Evolutionary conservation across 2,113 vertebrate genomes (phyloP).

Genomic region (Canis aureus): DNA sequence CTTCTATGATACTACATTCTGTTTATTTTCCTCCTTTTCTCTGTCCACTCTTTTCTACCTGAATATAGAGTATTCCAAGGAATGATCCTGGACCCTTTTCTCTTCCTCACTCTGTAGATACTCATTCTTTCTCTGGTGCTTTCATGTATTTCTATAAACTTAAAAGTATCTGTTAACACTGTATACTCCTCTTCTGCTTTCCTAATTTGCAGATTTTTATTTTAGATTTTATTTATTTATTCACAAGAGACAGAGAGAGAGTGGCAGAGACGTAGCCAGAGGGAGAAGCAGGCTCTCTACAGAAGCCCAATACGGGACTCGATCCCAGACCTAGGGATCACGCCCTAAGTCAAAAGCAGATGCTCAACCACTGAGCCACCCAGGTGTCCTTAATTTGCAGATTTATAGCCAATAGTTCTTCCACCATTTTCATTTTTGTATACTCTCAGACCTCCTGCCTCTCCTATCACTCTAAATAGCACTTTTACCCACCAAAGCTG

Average conservation of each 20-base stretch:
- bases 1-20: neutral
- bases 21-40: slow-evolving; percentile 1
- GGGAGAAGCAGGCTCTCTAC: too few relatives aligned
- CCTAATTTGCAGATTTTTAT: neutral
- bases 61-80: neutral
- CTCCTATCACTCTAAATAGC: slow-evolving; percentile 1
- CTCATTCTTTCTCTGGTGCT: neutral
- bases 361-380: too few relatives aligned
- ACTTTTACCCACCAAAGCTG: neutral
- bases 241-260: too few relatives aligned
- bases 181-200: neutral
- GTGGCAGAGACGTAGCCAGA: too few relatives aligned
- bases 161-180: neutral
- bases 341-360: too few relatives aligned
- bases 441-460: neutral
- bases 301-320: too few relatives aligned
- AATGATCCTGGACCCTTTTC: neutral
- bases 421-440: neutral
- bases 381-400: neutral
- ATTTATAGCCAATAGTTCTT: neutral
- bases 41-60: neutral
- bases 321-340: too few relatives aligned
- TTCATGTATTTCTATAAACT: neutral
- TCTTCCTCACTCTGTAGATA: neutral
- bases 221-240: too few relatives aligned